Base-by-base conservation (phyloP, 2,888 invertebrate genomes). In the Phalera bucephala region DNA sequence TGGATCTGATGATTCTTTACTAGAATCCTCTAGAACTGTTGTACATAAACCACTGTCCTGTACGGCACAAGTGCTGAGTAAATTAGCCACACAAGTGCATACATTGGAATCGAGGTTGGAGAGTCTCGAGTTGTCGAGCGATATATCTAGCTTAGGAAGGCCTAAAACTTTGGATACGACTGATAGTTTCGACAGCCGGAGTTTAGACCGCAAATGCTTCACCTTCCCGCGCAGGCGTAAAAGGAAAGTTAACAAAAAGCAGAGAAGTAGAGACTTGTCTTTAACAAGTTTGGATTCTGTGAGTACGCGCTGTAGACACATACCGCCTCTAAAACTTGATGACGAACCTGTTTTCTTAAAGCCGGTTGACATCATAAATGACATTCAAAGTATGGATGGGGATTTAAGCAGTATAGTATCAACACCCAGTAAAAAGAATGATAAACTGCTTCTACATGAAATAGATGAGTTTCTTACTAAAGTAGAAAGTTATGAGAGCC, bases 61-160 rank as follows among this genome's bases (percentile, higher is more conserved):
- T 48, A 90, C 91, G 25, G 91, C 88, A 0, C 86, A 83, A 54
- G 85, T 86, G 22, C 54, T 89, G 1, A 85, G 78, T 7, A 84
- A 93, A 53, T 91, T 94, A 26, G 92, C 92, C 30, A 90, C 87
- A 54, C 90, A 94, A 51, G 92, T 94, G 25, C 90, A 91, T 27
- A 92, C 93, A 43, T 91, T 94, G 21, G 92, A 91, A 67, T 82
- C 91, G 30, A 86, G 89, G 60, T 77, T 90, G 70, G 83, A 83
- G 64, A 80, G 69, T 40, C 75, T 90, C 32, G 89, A 86, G 67
- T 63, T 82, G 8, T 78, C 60, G 23, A 80, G 72, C 31, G 77
- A 78, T 35, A 65, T 72, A 13, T 78, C 83, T 0, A 77, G 72
- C 45, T 33, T 64, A 1, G 59, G 62, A 8, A 55, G 43, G 13